Percentiles rank a stretch among this genome's conserved stretches.
These are phyloP conservation scores for Tetranychus cinnabarinus DNA, from an alignment of 1,140 invertebrate genomes.

Conservation along the genomic window DNA sequence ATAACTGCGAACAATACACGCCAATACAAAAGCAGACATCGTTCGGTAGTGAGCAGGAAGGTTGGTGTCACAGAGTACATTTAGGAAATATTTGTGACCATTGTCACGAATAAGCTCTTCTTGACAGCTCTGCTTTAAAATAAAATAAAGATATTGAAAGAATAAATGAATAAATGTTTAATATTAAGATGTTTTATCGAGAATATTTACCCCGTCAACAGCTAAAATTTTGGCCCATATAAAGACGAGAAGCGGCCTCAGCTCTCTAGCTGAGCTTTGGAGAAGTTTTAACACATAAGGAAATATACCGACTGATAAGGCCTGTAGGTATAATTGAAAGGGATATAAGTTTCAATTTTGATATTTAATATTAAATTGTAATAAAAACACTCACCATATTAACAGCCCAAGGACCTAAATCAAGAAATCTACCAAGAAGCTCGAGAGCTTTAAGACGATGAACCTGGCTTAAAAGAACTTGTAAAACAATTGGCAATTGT, in stretches of 20 bases:
- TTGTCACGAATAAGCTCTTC: constrained; percentile 81
- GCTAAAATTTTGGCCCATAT: constrained; percentile 98
- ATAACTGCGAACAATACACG: constrained; percentile 74
- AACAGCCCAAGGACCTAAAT: constrained; percentile 89
- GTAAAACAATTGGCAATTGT: constrained; percentile 84
- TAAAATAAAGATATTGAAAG: constrained; percentile 16
- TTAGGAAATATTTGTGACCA: constrained; percentile 81
- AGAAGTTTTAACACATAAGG: constrained; percentile 90
- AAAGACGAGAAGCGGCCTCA: constrained; percentile 76
- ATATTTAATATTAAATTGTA: not conserved
- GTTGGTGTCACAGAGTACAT: constrained; percentile 55
- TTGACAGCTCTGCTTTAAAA: constrained; percentile 50
- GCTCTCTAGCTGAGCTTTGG: constrained; percentile 72
- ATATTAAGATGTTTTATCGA: not conserved
- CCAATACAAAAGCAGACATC: constrained; percentile 69
- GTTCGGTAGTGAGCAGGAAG: constrained; percentile 60
- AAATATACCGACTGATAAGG: constrained; percentile 90
- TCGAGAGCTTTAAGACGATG: constrained; percentile 83
- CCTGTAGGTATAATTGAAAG: constrained; percentile 22
- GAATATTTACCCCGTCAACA: constrained; percentile 57
- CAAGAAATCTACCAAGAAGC: constrained; percentile 77
- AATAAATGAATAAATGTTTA: not conserved
- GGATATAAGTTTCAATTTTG: not conserved
- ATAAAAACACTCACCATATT: constrained; percentile 35
- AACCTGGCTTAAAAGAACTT: constrained; percentile 83